A percentile compares a stretch with the other conserved stretches of the same genome.
phyloP scores from a whole-genome alignment of 2,888 invertebrate species.

The Unio pictorum region DNA sequence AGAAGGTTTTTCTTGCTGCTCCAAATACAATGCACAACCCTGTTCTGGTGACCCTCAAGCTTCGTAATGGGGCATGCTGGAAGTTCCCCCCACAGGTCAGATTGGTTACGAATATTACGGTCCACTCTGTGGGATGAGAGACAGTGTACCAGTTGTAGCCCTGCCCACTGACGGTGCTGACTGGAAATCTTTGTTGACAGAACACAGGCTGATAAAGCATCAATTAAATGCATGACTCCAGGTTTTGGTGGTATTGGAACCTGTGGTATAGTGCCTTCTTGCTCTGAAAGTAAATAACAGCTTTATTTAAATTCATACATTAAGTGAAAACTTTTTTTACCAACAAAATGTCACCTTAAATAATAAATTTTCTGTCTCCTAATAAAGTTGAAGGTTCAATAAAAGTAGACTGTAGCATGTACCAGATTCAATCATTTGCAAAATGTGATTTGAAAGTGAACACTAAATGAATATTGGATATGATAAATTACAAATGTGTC shows the following conservation, averaged over 20 bases:
- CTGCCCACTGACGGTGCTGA: conserved; percentile 77
- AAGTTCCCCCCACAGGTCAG: conserved; percentile 75
- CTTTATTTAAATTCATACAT: not conserved
- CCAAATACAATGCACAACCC: conserved; percentile 73
- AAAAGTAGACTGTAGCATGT: too few species aligned
- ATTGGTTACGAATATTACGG: conserved; percentile 46
- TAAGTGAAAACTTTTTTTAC: too few species aligned
- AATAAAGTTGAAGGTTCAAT: too few species aligned
- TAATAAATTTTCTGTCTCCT: too few species aligned
- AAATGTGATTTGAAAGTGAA: too few species aligned
- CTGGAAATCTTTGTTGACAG: conserved; percentile 75
- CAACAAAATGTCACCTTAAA: too few species aligned
- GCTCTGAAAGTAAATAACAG: not conserved
- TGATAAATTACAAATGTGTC: too few species aligned
- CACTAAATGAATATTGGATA: too few species aligned
- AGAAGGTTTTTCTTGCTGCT: conserved; percentile 72
- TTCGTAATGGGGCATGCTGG: conserved; percentile 69
- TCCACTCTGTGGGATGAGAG: conserved; percentile 15
- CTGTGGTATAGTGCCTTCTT: not conserved
- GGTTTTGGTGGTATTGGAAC: too few species aligned
- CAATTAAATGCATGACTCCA: conserved; percentile 74
- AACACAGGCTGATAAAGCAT: conserved; percentile 77
- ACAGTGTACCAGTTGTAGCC: conserved; percentile 75
- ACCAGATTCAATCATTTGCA: too few species aligned
- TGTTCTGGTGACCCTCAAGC: conserved; percentile 76